These are phyloP conservation scores for Phaedon cochleariae DNA, from an alignment of 2,888 invertebrate genomes.

Conservation along the genomic window DNA sequence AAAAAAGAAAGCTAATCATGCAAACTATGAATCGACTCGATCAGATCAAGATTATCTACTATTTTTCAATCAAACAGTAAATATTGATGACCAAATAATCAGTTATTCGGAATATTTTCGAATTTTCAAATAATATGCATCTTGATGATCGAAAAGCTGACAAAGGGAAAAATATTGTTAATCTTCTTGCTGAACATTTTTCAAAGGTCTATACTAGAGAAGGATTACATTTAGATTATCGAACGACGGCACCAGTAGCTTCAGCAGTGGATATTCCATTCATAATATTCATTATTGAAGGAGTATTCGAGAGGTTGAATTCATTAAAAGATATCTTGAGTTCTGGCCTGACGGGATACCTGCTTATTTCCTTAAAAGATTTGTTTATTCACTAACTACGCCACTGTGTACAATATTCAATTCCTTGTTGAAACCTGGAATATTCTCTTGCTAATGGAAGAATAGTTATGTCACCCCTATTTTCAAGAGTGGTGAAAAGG, in stretches of 20 bases:
- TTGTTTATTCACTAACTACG: not conserved
- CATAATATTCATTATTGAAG: not conserved
- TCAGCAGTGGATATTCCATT: not conserved
- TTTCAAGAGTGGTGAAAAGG: slow-evolving; percentile 8
- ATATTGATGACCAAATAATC: no score
- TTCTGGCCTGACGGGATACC: not conserved
- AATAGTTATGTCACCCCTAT: slow-evolving; percentile 11
- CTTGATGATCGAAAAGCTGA: not conserved
- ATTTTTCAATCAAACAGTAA: not conserved
- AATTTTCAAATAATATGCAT: slow-evolving; percentile 5
- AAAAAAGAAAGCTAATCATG: not conserved
- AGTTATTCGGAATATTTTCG: not conserved
- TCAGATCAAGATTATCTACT: slow-evolving; percentile 1
- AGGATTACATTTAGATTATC: not conserved
- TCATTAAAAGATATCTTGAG: not conserved
- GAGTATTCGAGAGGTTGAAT: not conserved
- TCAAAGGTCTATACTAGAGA: no score
- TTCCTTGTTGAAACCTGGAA: not conserved
- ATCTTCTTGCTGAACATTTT: not conserved
- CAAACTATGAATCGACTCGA: not conserved
- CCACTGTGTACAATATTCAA: slow-evolving; percentile 1
- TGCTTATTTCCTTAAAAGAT: not conserved
- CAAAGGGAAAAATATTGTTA: not conserved
- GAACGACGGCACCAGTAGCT: no score
- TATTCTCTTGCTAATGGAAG: slow-evolving; percentile 6